A percentile compares a stretch with the other conserved stretches of the same genome.
These are phyloP conservation scores for Xestoiulus laeticollis DNA, from an alignment of 2,888 invertebrate species.

Conservation along the genomic window DNA sequence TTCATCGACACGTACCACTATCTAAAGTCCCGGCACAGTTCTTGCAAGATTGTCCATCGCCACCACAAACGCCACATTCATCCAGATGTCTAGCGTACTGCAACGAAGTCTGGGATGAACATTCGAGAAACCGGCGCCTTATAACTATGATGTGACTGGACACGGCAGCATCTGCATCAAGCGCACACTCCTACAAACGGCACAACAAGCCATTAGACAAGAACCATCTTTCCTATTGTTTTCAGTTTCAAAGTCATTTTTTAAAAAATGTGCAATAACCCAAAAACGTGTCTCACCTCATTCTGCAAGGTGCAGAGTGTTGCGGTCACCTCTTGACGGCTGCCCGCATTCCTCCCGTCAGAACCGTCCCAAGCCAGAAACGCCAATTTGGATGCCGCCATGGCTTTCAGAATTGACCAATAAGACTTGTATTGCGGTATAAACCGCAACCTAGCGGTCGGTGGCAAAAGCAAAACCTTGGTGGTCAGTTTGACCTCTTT, in stretches of 20 bases:
- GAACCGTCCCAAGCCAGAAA: conserved; percentile 47
- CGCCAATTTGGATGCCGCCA: background rate
- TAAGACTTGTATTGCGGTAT: background rate
- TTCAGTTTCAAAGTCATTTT: background rate
- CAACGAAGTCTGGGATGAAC: background rate
- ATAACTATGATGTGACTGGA: conserved; percentile 30
- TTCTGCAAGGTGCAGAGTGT: conserved; percentile 47
- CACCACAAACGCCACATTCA: conserved; percentile 45
- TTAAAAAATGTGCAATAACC: background rate
- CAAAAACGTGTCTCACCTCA: background rate
- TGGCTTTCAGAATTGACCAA: conserved; percentile 16
- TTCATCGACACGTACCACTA: background rate
- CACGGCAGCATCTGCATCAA: background rate
- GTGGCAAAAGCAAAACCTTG: conserved; percentile 42
- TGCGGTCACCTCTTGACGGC: background rate
- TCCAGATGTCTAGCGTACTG: background rate
- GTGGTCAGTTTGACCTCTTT: background rate
- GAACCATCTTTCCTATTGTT: background rate
- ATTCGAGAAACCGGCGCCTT: background rate
- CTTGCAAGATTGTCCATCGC: background rate
- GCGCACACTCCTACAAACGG: background rate
- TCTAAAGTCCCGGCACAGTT: background rate
- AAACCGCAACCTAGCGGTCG: conserved; percentile 32
- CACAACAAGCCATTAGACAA: background rate
- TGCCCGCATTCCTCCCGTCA: background rate